A percentile compares a stretch with the other conserved stretches of the same genome.
phyloP scores from a whole-genome alignment of 2,888 invertebrate species.

The Drosophila koepferae region DNA sequence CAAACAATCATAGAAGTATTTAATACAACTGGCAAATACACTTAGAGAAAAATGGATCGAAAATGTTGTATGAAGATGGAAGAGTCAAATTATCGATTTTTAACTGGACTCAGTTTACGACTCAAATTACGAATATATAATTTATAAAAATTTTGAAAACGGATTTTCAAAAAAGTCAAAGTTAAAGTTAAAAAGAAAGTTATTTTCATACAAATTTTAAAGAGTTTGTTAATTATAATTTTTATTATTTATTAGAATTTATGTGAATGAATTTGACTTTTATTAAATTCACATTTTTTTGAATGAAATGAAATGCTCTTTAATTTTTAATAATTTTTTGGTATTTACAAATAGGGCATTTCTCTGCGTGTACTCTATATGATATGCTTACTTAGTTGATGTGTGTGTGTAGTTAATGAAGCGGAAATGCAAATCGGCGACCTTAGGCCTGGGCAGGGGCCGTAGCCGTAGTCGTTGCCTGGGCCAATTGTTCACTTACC shows the following conservation, averaged over 20 bases:
- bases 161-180: too few species aligned
- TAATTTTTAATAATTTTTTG: neutral
- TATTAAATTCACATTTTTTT: neutral
- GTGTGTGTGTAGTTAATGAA: constrained; percentile 59
- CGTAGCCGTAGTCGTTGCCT: constrained; percentile 9
- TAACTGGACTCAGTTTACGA: too few species aligned
- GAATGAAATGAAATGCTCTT: neutral
- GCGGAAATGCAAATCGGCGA: constrained; percentile 69
- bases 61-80: too few species aligned
- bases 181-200: too few species aligned
- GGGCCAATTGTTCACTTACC: constrained; percentile 74
- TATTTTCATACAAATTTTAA: too few species aligned
- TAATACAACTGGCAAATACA: constrained; percentile 11
- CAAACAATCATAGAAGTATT: constrained; percentile 32
- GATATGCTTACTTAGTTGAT: constrained; percentile 29
- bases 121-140: too few species aligned
- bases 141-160: too few species aligned
- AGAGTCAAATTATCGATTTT: too few species aligned
- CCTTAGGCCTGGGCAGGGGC: constrained; percentile 27
- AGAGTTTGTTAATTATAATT: too few species aligned
- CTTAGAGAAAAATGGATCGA: neutral
- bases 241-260: too few species aligned
- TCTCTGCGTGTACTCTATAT: constrained; percentile 14
- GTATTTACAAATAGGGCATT: neutral
- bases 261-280: neutral